Evolutionary conservation across 2,797 vertebrate species (phyloP).

Genomic region (Artibeus jamaicensis): DNA sequence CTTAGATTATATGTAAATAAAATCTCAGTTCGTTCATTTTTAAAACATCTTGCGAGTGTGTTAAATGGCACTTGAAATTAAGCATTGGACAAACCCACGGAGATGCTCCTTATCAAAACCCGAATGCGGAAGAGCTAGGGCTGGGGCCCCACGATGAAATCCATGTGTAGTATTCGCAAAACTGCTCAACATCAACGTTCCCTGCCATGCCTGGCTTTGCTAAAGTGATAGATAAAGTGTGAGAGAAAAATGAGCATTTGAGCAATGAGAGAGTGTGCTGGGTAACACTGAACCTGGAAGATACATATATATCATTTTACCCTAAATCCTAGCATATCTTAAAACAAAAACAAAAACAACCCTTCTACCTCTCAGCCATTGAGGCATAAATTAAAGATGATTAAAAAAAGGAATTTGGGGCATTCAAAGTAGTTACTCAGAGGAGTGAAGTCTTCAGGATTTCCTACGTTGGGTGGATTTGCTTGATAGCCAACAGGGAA

Average conservation of each 20-base stretch:
- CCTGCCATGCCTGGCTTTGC: not conserved
- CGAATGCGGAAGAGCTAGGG: not conserved
- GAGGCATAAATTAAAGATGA: not conserved
- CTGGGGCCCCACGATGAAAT: not conserved
- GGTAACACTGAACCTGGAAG: not conserved
- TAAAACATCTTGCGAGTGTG: not conserved
- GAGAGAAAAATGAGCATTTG: not conserved
- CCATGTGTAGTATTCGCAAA: not conserved
- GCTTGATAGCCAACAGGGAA: not conserved
- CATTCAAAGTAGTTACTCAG: not conserved
- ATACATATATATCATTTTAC: not conserved
- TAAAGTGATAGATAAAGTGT: not conserved
- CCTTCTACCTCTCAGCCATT: not conserved
- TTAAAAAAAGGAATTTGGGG: not conserved
- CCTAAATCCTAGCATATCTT: not conserved
- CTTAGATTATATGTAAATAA: not conserved
- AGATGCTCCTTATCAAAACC: not conserved
- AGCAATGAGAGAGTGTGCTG: not conserved
- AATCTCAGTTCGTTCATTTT: not conserved
- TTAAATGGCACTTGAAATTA: slow-evolving; percentile 41
- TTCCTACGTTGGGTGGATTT: slow-evolving; percentile 24
- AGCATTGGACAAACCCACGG: not conserved
- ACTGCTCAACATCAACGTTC: not conserved
- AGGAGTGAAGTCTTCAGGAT: not conserved
- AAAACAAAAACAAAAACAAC: not conserved